Base-by-base conservation (phyloP, 1,140 invertebrate genomes). In the Oncopodura yosiiana region DNA sequence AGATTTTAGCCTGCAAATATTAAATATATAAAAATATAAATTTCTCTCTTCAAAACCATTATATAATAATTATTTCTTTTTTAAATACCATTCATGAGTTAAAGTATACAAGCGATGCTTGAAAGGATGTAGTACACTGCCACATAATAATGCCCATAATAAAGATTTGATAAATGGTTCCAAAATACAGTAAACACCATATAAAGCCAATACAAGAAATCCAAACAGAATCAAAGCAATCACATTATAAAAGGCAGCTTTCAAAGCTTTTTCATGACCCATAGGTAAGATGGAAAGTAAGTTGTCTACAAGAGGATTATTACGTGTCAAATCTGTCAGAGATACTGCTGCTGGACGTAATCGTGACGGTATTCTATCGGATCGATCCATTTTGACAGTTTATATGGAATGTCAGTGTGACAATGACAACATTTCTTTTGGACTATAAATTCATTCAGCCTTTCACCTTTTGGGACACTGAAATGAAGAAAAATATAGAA, bases 91-190 rank as follows among this genome's bases (percentile, higher is more conserved):
- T 55, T 74, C 74, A 54, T 81, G 77, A 41, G 86, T 74, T 60
- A 74, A 74, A 19, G 77, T 77, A 5, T 83, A 79, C 12, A 92
- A 66, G 27, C 78, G 80, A 23, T 11, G 6, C 43, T 95, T 95
- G 62, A 93, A 83, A 0, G 90, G 90, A 70, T 92, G 86, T 23
- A 95, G 74, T 30, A 91, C 83, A 8, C 87, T 87, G 12, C 90
- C 90, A 69, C 90, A 89, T 14, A 98, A 70, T 41, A 95, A 71
- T 3, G 93, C 92, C 93, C 93, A 98, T 53, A 95, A 77, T 29
- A 97, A 68, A 0, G 93, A 88, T 65, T 88, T 84, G 16, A 95
- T 78, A 71, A 96, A 97, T 0, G 91, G 88, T 66, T 87, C 83
- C 4, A 95, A 70, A 42, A 91, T 83, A 56, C 84, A 79, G 67